Evolutionary conservation across 2,113 vertebrate genomes (phyloP), one percentile per base, ranked within the genome.

Genomic region (Entomyzon cyanotis): DNA sequence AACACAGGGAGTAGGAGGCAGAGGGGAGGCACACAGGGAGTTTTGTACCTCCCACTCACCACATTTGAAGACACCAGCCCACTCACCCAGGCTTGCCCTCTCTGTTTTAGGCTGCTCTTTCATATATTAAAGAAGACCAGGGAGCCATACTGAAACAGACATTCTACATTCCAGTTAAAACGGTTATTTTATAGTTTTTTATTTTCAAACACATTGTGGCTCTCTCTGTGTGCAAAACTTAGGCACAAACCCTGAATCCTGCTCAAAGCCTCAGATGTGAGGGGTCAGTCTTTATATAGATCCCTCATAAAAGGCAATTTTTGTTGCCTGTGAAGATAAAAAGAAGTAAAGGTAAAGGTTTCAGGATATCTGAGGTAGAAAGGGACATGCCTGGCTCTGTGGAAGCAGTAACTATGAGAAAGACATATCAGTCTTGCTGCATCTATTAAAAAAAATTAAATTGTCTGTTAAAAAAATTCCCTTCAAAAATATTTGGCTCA

Each of bases 11-110:
- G 89, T 84, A 62, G 95, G 90, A 95, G 70, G 89, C 8, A 92
- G 78, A 93, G 90, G 67, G 85, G 79, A 93, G 90, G 94, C 79
- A 88, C 88, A 58, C 18, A 17, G 37, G 59, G 90, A 93, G 68
- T 41, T 86, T 69, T 39, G n/a, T 94, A 46, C 46, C 76, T 94
- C 91, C 92, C 60, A 75, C 90, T 92, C 8, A 1, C 47, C 64
- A 67, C 84, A 84, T 84, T 87, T 87, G 64, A 92, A 90, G 71
- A 69, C 39, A 67, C 46, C 59, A 92, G 67, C 71, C 86, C 71
- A 83, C 90, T 92, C 37, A 27, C 3, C 4, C 63, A 93, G 71
- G 42, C 50, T 82, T 88, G 71, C 68, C 71, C 85, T 74, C 90
- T 86, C 88, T 8, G 5, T 39, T 92, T 90, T 37, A 84, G 71